Evolutionary conservation across 2,113 vertebrate species (phyloP).

Genomic region (Oncorhynchus kisutch): DNA sequence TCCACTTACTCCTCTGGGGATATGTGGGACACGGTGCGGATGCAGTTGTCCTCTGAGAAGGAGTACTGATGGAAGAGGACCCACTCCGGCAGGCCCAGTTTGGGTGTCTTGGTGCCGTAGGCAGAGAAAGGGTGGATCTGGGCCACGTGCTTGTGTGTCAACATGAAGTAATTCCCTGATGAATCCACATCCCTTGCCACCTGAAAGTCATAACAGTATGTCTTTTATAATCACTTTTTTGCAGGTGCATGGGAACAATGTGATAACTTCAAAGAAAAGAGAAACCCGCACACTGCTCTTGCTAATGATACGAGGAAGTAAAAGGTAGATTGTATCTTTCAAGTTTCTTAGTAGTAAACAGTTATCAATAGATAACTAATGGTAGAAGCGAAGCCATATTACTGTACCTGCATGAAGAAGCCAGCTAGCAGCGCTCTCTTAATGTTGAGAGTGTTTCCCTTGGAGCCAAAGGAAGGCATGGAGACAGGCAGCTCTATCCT

Average conservation of each 20-base stretch:
- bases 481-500: constrained; percentile 86
- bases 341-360: too few species aligned
- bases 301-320: too few species aligned
- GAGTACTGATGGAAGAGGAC: constrained; percentile 85
- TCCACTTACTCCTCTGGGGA: constrained; percentile 81
- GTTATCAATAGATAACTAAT: too few species aligned
- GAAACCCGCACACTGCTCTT: too few species aligned
- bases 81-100: constrained; percentile 81
- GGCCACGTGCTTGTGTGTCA: constrained; percentile 85
- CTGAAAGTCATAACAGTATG: constrained; percentile 51
- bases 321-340: too few species aligned
- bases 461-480: constrained; percentile 77
- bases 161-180: constrained; percentile 85
- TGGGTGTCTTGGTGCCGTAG: constrained; percentile 69
- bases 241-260: too few species aligned
- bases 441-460: constrained; percentile 75
- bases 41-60: constrained; percentile 82
- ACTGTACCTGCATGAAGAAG: constrained; percentile 87
- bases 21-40: constrained; percentile 76
- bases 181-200: constrained; percentile 86
- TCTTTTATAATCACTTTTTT: too few species aligned
- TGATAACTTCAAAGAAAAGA: too few species aligned
- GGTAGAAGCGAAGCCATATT: background rate
- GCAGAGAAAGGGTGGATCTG: constrained; percentile 82
- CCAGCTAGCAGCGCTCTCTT: constrained; percentile 87